A percentile compares a stretch with the other conserved stretches of the same genome.
Conservation (phyloP, 2,888 invertebrate genomes). For the Podabrus alpinus region DNA sequence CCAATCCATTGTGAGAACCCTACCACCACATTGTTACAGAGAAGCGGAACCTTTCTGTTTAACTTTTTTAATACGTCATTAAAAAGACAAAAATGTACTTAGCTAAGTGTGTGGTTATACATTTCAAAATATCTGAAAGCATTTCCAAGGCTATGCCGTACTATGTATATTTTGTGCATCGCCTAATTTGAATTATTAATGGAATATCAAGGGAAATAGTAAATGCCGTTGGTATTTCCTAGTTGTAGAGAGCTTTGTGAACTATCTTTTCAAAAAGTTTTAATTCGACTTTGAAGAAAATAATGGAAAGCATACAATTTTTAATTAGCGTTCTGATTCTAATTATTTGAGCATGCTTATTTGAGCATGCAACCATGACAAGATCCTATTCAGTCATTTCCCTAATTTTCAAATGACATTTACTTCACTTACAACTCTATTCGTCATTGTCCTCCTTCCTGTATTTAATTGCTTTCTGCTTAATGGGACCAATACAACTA, state of each 20-base stretch:
- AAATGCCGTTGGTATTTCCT: neutral
- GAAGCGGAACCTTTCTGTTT: neutral
- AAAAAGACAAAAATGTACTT: neutral
- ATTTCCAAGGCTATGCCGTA: neutral
- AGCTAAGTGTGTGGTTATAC: neutral
- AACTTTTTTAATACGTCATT: too few relatives aligned
- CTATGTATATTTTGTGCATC: neutral
- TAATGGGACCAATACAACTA: neutral
- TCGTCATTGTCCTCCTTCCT: neutral
- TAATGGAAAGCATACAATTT: neutral
- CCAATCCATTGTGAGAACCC: neutral
- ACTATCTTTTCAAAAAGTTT: neutral
- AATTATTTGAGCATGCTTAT: neutral
- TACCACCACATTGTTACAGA: neutral
- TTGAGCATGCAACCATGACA: neutral
- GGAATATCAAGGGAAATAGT: neutral
- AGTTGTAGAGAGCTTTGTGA: neutral
- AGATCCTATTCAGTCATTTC: neutral
- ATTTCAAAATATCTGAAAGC: neutral
- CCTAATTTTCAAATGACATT: neutral
- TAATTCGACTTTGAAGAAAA: neutral
- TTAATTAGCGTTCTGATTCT: neutral
- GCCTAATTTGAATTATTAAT: constrained; percentile 2
- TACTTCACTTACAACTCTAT: neutral
- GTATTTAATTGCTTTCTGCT: neutral